phyloP scores from a whole-genome alignment of 1,140 invertebrate species.

The Cyclargus thomasi region DNA sequence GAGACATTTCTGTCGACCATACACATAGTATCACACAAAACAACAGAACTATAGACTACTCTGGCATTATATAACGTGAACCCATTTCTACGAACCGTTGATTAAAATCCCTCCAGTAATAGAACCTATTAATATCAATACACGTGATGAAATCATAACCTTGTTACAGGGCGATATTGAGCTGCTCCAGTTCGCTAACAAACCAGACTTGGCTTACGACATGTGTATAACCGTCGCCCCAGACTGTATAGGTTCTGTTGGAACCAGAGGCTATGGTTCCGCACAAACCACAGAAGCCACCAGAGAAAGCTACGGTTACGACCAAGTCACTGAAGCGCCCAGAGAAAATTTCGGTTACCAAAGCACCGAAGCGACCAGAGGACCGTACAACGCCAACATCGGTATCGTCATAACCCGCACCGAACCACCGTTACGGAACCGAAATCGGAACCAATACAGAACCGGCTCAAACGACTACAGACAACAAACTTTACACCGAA shows the following conservation, averaged over 20 bases:
- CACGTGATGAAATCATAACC: conserved; percentile 28
- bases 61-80: too few species aligned
- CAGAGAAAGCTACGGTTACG: neutral
- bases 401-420: neutral
- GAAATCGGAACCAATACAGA: neutral
- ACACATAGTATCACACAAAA: too few species aligned
- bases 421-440: neutral
- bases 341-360: neutral
- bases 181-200: conserved; percentile 81
- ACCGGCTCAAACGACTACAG: neutral
- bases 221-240: conserved; percentile 81
- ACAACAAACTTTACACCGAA: neutral
- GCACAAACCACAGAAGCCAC: neutral
- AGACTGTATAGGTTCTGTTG: conserved; percentile 71
- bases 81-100: neutral
- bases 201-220: conserved; percentile 87
- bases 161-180: conserved; percentile 84
- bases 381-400: neutral
- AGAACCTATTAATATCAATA: conserved; percentile 3
- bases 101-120: neutral
- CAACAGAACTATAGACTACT: too few species aligned
- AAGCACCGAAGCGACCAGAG: neutral
- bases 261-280: neutral
- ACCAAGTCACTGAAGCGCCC: conserved; percentile 2
- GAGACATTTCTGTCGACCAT: too few species aligned